Evolutionary conservation across 2,888 invertebrate species (phyloP).

Genomic region (Campopleginae sp.): DNA sequence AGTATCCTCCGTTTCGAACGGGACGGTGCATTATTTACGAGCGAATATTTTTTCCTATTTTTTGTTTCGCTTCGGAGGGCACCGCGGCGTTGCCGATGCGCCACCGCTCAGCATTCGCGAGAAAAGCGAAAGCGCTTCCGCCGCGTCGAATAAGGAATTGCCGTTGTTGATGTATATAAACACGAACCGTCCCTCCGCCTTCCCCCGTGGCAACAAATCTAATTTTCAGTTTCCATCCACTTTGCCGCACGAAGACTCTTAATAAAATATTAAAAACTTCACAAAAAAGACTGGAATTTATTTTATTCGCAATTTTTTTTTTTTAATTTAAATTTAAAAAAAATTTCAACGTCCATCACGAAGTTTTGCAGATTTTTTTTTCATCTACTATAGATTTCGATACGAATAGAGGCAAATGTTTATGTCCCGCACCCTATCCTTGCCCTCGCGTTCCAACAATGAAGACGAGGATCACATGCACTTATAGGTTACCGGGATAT

Average conservation of each 20-base stretch:
- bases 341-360: too few species aligned
- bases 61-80: background rate
- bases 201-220: too few species aligned
- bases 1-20: background rate
- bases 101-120: conserved; percentile 42
- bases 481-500: background rate
- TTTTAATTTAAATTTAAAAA: too few species aligned
- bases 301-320: too few species aligned
- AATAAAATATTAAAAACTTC: too few species aligned
- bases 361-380: too few species aligned
- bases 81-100: conserved; percentile 5
- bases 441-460: background rate
- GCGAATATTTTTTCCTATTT: background rate
- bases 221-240: too few species aligned
- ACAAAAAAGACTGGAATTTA: too few species aligned
- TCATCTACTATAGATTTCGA: too few species aligned
- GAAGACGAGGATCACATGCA: background rate
- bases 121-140: conserved; percentile 70
- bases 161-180: background rate
- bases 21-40: background rate
- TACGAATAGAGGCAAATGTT: background rate
- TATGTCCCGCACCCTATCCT: background rate
- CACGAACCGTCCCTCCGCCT: too few species aligned
- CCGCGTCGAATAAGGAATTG: conserved; percentile 35
- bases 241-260: too few species aligned